These are phyloP conservation scores for Zosterops japonicus DNA, from an alignment of 2,113 vertebrate species.

Conservation along the genomic window DNA sequence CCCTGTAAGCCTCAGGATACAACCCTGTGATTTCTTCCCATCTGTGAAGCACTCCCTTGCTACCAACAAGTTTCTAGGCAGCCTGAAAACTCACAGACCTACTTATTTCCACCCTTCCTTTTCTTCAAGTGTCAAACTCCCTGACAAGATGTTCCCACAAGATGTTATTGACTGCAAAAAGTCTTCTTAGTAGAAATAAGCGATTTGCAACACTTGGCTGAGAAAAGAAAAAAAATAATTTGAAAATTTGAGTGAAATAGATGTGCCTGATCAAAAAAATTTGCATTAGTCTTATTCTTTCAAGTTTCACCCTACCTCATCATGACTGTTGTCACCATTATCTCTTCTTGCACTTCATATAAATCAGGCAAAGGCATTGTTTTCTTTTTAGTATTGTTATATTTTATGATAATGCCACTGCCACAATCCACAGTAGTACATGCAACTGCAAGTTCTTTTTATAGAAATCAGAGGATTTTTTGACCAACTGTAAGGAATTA, in stretches of 20 bases:
- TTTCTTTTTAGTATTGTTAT: not conserved
- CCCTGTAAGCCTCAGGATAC: not conserved
- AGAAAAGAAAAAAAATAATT: not conserved
- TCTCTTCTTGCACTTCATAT: not conserved
- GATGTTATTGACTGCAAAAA: not conserved
- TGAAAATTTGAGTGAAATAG: not conserved
- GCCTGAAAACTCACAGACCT: not conserved
- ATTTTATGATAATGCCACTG: not conserved
- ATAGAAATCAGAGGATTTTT: not conserved
- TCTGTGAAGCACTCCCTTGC: not conserved
- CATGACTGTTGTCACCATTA: not conserved
- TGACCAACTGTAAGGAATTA: not conserved
- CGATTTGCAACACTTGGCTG: not conserved
- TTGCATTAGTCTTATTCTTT: not conserved
- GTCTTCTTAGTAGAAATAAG: not conserved
- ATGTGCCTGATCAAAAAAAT: not conserved
- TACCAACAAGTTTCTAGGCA: not conserved
- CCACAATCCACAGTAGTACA: not conserved
- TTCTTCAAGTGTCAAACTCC: not conserved
- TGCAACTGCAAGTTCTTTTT: not conserved
- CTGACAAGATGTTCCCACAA: not conserved
- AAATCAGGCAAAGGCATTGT: not conserved
- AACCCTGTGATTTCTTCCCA: not conserved
- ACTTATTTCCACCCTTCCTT: not conserved
- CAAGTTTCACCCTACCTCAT: not conserved